Evolutionary conservation across 1,140 invertebrate genomes (phyloP).

Genomic region (Tachypleus tridentatus): DNA sequence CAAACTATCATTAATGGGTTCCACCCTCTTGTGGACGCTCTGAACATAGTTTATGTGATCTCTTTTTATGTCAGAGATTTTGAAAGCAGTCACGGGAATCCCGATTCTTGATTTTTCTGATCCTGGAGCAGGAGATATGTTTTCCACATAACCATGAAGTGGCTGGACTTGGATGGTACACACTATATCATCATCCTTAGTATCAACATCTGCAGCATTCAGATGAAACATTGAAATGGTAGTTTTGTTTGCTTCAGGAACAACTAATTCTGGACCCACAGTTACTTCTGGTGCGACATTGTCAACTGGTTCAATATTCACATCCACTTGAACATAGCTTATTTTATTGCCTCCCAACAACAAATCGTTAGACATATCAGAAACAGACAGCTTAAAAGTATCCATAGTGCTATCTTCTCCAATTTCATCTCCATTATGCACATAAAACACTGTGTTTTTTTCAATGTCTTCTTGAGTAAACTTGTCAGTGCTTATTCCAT

Average conservation of each 20-base stretch:
- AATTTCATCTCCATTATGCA: constrained; percentile 31
- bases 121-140: constrained; percentile 30
- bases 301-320: constrained; percentile 32
- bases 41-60: constrained; percentile 36
- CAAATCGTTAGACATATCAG: constrained; percentile 29
- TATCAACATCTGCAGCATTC: constrained; percentile 33
- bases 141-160: constrained; percentile 34
- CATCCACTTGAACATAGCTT: constrained; percentile 29
- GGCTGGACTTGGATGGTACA: constrained; percentile 34
- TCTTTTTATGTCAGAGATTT: constrained; percentile 27
- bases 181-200: constrained; percentile 29
- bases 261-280: constrained; percentile 24
- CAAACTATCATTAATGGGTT: constrained; percentile 32
- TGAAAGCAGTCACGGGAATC: constrained; percentile 33
- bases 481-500: constrained; percentile 24
- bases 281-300: constrained; percentile 29
- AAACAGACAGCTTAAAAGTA: constrained; percentile 30
- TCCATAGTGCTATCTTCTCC: constrained; percentile 27
- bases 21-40: constrained; percentile 34
- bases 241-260: constrained; percentile 32
- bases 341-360: constrained; percentile 28
- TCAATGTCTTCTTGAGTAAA: constrained; percentile 33
- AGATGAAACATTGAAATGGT: constrained; percentile 30
- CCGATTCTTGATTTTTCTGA: constrained; percentile 31
- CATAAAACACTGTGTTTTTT: constrained; percentile 28